Conservation (phyloP, 2,797 vertebrate genomes). For the Danio choprae region DNA sequence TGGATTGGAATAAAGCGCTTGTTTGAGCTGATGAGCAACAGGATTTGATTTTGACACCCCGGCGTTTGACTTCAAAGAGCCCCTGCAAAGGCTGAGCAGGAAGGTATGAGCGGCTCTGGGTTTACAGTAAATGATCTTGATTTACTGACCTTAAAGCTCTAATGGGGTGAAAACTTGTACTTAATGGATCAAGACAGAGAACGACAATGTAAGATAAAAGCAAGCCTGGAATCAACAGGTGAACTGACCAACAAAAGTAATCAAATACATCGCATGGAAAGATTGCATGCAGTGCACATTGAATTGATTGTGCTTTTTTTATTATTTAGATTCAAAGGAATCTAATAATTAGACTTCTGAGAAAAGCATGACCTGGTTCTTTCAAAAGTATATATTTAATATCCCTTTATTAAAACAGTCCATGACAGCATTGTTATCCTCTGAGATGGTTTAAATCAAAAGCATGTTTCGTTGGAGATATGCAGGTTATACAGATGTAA, state of each 20-base stretch:
- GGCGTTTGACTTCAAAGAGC: conserved; percentile 45
- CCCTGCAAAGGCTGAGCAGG: conserved; percentile 20
- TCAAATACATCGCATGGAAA: not conserved
- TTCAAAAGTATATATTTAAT: conserved; percentile 28
- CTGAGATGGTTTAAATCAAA: conserved; percentile 37
- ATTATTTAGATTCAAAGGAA: conserved; percentile 30
- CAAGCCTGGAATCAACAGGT: conserved; percentile 6
- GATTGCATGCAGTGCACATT: conserved; percentile 23
- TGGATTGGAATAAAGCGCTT: conserved; percentile 42
- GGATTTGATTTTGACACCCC: conserved; percentile 44
- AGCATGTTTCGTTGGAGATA: conserved; percentile 18
- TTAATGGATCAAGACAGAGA: not conserved
- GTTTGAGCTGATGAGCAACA: conserved; percentile 41
- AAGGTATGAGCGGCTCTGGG: conserved; percentile 35
- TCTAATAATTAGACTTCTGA: conserved; percentile 36
- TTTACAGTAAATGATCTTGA: conserved; percentile 43
- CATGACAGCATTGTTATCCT: conserved; percentile 20
- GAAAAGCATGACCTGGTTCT: conserved; percentile 20
- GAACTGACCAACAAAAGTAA: conserved; percentile 2
- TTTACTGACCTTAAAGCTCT: conserved; percentile 29
- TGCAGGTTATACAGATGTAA: not conserved
- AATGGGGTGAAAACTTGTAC: conserved; percentile 39
- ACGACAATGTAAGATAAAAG: not conserved
- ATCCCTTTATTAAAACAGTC: conserved; percentile 42
- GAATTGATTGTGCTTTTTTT: conserved; percentile 23